Conservation (phyloP, 2,113 vertebrate species). For the Mirounga angustirostris region DNA sequence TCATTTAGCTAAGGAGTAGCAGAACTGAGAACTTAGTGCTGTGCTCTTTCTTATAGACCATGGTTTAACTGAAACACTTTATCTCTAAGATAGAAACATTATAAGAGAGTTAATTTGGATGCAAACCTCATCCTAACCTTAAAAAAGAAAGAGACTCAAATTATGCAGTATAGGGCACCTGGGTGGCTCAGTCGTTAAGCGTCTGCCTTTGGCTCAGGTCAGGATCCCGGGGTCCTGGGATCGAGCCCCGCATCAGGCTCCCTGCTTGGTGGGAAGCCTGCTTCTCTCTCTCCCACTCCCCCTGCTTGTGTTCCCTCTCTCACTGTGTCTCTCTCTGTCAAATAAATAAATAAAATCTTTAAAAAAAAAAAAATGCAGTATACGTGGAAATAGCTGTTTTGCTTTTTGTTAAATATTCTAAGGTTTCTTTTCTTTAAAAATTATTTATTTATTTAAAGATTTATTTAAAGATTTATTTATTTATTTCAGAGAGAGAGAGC, state of each 20-base stretch:
- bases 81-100: neutral
- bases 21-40: neutral
- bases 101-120: neutral
- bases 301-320: too few species aligned
- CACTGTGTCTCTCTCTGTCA: too few species aligned
- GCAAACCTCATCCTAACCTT: neutral
- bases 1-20: neutral
- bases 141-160: constrained; percentile 17
- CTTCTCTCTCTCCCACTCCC: too few species aligned
- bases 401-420: constrained; percentile 24
- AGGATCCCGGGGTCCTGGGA: too few species aligned
- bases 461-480: neutral
- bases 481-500: neutral
- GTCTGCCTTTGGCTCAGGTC: too few species aligned
- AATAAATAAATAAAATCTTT: too few species aligned
- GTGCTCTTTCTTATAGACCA: neutral
- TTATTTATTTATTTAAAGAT: neutral
- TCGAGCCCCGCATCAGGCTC: too few species aligned
- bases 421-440: neutral
- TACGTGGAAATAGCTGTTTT: neutral
- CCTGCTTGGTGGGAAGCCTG: too few species aligned
- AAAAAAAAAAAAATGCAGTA: neutral
- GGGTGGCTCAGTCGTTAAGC: too few species aligned
- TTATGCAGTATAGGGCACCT: neutral
- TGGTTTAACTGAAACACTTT: constrained; percentile 35